Conservation (phyloP, 2,113 vertebrate genomes). For the Accipiter virgatus region DNA sequence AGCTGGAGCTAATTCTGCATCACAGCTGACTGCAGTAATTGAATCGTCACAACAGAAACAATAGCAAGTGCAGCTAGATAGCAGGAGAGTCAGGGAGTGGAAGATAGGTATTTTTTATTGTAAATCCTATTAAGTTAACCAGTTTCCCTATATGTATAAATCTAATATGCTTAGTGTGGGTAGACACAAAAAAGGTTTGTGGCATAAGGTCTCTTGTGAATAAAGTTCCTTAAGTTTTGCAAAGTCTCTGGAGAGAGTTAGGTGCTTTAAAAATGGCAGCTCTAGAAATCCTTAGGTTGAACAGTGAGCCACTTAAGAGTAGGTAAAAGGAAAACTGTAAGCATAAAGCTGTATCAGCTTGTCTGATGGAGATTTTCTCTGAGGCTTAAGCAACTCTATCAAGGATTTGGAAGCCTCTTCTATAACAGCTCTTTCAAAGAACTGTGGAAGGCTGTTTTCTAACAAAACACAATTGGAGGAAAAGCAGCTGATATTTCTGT, state of each 20-base stretch:
- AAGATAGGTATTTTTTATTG: background rate
- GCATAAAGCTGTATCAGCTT: background rate
- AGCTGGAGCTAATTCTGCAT: background rate
- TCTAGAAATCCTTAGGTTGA: background rate
- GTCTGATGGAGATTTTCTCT: background rate
- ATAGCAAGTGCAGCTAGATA: background rate
- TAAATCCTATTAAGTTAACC: background rate
- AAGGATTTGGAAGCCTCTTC: background rate
- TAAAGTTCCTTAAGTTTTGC: background rate
- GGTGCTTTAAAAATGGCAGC: background rate
- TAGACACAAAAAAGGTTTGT: background rate
- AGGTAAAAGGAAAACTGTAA: background rate
- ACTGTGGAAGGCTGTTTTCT: background rate
- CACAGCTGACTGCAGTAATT: background rate
- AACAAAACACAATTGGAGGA: background rate
- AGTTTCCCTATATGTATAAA: background rate
- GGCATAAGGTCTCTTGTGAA: background rate
- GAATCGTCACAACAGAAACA: background rate
- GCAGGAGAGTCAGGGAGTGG: background rate
- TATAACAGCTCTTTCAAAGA: background rate
- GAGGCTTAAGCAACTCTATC: background rate
- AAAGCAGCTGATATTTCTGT: background rate
- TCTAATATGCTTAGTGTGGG: background rate
- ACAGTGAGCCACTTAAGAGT: background rate
- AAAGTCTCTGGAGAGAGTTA: background rate